Evolutionary conservation across 1,140 invertebrate genomes (phyloP).

Genomic region (Musca vetustissima): DNA sequence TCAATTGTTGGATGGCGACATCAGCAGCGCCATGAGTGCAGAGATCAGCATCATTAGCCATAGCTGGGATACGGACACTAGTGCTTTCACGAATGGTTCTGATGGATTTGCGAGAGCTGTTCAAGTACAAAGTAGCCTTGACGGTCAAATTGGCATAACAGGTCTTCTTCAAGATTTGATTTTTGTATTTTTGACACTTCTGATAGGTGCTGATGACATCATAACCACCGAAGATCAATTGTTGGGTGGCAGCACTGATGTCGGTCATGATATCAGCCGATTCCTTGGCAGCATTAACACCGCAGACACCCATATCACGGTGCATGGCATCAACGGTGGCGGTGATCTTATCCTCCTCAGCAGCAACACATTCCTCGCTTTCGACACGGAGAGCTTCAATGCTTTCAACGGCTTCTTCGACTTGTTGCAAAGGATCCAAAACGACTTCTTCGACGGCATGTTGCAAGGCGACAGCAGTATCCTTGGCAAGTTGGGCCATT

Average conservation of each 20-base stretch:
- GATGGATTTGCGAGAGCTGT: slow-evolving; percentile 38
- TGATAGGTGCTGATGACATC: slow-evolving; percentile 32
- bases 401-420: slow-evolving; percentile 38
- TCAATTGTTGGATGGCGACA: slow-evolving; percentile 34
- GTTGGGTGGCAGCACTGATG: slow-evolving; percentile 41
- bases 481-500: slow-evolving; percentile 34
- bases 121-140: slow-evolving; percentile 35
- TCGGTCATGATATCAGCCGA: slow-evolving; percentile 39
- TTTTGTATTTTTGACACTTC: slow-evolving; percentile 40
- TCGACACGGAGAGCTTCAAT: slow-evolving; percentile 39
- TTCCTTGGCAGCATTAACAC: slow-evolving; percentile 34
- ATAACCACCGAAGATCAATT: slow-evolving; percentile 43
- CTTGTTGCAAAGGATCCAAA: slow-evolving; percentile 42
- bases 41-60: slow-evolving; percentile 37
- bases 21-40: slow-evolving; percentile 42
- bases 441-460: slow-evolving; percentile 46
- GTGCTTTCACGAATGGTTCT: slow-evolving; percentile 41
- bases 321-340: slow-evolving; percentile 38
- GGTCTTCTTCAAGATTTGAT: slow-evolving; percentile 26
- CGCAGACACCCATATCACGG: slow-evolving; percentile 37
- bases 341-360: slow-evolving; percentile 35
- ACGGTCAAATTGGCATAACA: slow-evolving; percentile 41
- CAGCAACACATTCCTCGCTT: slow-evolving; percentile 40
- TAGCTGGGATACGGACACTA: slow-evolving; percentile 41
- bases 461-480: slow-evolving; percentile 34